Base-by-base conservation (phyloP, 2,888 invertebrate genomes). In the Thymelicus sylvestris region DNA sequence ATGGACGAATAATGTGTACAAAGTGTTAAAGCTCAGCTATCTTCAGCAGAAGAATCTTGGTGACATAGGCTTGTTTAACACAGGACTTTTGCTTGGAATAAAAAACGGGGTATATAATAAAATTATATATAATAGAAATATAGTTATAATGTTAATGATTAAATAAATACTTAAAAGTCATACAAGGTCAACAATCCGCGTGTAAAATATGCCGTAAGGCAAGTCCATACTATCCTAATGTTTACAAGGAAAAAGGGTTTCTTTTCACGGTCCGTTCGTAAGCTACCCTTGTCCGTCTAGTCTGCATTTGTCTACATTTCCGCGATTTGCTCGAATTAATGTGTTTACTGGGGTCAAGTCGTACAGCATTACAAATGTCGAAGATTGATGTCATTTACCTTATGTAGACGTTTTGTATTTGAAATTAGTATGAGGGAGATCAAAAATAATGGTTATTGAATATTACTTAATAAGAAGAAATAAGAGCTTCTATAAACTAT, bases 291-390 rank as follows among this genome's bases (percentile, higher is more conserved):
- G 81, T 78, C 76, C 78, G 70, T 70, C 60, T 70, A 65, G 73
- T 76, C 79, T 79, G 74, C 81, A 82, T 86, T 77, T 85, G 82
- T 87, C 83, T 82, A 76, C 81, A 81, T 81, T 81, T 78, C 82
- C 81, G 77, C 80, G 82, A 83, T 84, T 82, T 84, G 85, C 82
- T 84, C 82, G 85, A 86, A 88, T 87, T 88, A 86, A 87, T 89
- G 86, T 86, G 81, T 82, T 83, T 86, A 83, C 81, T 79, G 83
- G 84, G 85, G 83, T 80, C 76, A 80, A 78, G 78, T 78, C 81
- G 79, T 83, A 80, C 79, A 57, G 73, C 73, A 72, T 48, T 60
- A 65, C 39, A 39, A 70, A 65, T 65, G 59, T 65, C 39, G 13
- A 6, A 78, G 78, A 83, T 80, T 80, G 79, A 81, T 82, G 76